Base-by-base conservation (phyloP, 2,797 vertebrate genomes). In the Melanotaenia trifasciata region DNA sequence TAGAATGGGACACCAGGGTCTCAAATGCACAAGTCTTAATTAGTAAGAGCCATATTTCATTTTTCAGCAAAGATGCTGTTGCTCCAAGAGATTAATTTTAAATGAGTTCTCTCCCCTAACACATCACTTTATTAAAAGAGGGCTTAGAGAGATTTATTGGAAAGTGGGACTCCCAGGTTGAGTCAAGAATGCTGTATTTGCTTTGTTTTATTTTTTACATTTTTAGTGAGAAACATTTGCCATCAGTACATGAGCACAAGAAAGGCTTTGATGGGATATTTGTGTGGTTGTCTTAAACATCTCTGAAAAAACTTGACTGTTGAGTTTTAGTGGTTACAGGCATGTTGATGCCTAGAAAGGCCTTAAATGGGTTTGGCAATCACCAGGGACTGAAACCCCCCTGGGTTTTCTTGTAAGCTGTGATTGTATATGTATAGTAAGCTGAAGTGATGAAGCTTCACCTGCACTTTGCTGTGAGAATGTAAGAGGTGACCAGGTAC, bases 391-490 rank as follows among this genome's bases (percentile, higher is more conserved):
- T 28, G 54, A n/a, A 57, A 2, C 22, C 36, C 56, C 76, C 77
- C 72, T 74, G 76, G 72, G 79, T 88, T 91, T 90, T 89, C 72
- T 92, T 90, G 78, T 86, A 92, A 94, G 89, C 91, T 94, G 92
- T 94, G 94, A 95, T 94, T 94, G 92, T 94, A 92, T 86, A 90
- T 93, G 88, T 93, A 89, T 87, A 86, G 89, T 81, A 89, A 94
- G 93, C 87, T 91, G 78, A 87, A 87, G 79, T 69, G 86, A 71
- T 81, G 83, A 87, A 76, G 86, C 91, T 92, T 93, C 84, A 90
- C 84, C 90, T 93, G 94, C 93, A 95, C 93, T 95, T 95, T 95
- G 89, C 86, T 89, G 89, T 92, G 85, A 90, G 91, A 90, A 91
- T 93, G 89, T 90, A 79, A 84, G 83, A 83, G 83, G 73, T 74